phyloP scores from a whole-genome alignment of 1,140 invertebrate genomes.

The Campoletis sonorensis region DNA sequence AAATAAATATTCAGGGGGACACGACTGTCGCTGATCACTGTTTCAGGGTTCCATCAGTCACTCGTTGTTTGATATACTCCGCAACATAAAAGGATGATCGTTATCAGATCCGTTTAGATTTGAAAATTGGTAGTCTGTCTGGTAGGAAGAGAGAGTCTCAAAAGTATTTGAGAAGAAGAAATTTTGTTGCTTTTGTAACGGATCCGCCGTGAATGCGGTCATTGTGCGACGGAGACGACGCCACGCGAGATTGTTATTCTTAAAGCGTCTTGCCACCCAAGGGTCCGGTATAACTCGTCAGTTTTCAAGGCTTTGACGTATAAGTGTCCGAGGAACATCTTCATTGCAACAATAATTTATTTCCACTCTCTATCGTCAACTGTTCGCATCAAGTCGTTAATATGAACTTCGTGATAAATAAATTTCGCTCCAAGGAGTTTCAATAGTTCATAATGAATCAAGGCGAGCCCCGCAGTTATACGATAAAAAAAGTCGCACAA shows the following conservation, averaged over 20 bases:
- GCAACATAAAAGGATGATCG: neutral
- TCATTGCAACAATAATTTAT: neutral
- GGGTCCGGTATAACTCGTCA: conserved; percentile 9
- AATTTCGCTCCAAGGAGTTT: too few species aligned
- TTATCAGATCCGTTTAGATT: neutral
- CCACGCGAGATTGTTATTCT: conserved; percentile 15
- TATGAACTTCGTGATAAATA: too few species aligned
- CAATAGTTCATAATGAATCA: too few species aligned
- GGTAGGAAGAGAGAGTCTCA: neutral
- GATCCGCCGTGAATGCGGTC: conserved; percentile 66
- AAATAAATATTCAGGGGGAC: neutral
- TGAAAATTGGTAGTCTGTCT: neutral
- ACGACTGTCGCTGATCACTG: neutral
- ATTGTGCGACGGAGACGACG: conserved; percentile 57
- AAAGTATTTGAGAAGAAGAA: conserved; percentile 18
- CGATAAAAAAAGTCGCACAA: too few species aligned
- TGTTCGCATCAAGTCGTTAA: neutral
- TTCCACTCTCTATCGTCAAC: neutral
- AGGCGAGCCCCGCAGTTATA: too few species aligned
- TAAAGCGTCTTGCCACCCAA: conserved; percentile 15
- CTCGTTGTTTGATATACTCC: neutral
- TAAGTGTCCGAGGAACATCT: neutral
- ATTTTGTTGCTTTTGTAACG: conserved; percentile 68
- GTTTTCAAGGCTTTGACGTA: neutral
- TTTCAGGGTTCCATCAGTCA: neutral